Evolutionary conservation across 2,888 invertebrate genomes (phyloP), one percentile per base, ranked within the genome.

Genomic region (Drosophila limbata): DNA sequence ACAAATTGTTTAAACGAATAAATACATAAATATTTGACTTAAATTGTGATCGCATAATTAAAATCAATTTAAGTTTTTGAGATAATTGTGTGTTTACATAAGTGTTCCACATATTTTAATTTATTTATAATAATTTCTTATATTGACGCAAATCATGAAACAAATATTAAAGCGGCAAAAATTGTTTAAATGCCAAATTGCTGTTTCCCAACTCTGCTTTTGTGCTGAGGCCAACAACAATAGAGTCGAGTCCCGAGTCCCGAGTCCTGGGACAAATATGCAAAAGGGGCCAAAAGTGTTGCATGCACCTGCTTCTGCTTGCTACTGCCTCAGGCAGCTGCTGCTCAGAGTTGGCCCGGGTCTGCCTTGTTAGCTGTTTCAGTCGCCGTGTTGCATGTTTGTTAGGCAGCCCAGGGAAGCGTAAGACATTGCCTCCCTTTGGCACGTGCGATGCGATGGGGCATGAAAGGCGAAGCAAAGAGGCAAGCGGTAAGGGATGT

Each of bases 291-390:
- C 59, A 61, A 69, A 78, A 88, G 68, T 73, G 73, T 70, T 53
- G 55, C 70, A 65, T 55, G 62, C 62, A 63, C 44, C 28, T 19
- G 33, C 28, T 28, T 25, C 25, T 28, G 28, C 19, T 19, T 75
- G 70, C 64, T 60, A 75, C 75, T 61, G 59, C 47, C 60, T 19
- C 52, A 57, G 55, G 48, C 50, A 57, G 21, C 42, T 33, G 56
- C 19, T 25, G 25, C n/a, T 15, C 40, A 60, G 50, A 40, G 28
- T 35, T 45, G 69, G 57, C 35, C 56, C 10, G 21, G 11, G 13
- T 33, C 50, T 83, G 78, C 66, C 84, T 88, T 88, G 88, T 86
- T 88, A 88, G 81, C 72, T 79, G 72, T 53, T 63, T 65, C 74
- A 63, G 65, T 63, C 42, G 60, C 59, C 42, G 62, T 53, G 45